These are phyloP conservation scores for Matsumurasca onukii DNA, from an alignment of 1,140 invertebrate species.

Conservation along the genomic window DNA sequence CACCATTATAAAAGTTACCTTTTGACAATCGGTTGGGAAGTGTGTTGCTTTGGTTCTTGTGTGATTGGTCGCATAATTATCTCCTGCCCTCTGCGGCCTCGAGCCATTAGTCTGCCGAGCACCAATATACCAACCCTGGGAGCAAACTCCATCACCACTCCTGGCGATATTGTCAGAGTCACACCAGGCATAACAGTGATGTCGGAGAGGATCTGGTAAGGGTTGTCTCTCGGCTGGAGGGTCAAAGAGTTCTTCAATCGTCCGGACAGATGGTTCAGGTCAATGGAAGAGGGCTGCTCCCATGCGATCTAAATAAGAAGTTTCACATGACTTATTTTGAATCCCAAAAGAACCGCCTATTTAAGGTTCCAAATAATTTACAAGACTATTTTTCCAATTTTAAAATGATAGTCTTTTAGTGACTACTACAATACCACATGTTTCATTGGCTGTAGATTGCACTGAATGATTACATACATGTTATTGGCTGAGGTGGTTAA, in stretches of 20 bases:
- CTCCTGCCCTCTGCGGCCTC: constrained; percentile 74
- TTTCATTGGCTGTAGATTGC: no score
- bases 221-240: constrained; percentile 63
- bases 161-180: constrained; percentile 83
- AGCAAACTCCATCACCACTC: constrained; percentile 90
- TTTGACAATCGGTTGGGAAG: constrained; percentile 14
- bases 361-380: neutral
- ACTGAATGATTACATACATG: no score
- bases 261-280: constrained; percentile 78
- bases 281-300: constrained; percentile 52
- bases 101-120: constrained; percentile 81
- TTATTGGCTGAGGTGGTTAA: no score
- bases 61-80: constrained; percentile 77
- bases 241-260: constrained; percentile 73
- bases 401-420: no score
- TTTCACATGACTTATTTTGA: neutral
- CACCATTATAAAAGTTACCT: no score
- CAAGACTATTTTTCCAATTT: no score
- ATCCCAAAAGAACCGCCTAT: no score
- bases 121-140: constrained; percentile 97
- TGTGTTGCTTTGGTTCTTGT: neutral
- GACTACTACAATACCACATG: no score
- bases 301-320: constrained; percentile 52
- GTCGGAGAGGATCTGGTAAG: constrained; percentile 87
- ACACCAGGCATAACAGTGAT: constrained; percentile 95